Conservation (phyloP, 37 sponge, comb jelly and placozoan species). For the Oopsacas minuta region DNA sequence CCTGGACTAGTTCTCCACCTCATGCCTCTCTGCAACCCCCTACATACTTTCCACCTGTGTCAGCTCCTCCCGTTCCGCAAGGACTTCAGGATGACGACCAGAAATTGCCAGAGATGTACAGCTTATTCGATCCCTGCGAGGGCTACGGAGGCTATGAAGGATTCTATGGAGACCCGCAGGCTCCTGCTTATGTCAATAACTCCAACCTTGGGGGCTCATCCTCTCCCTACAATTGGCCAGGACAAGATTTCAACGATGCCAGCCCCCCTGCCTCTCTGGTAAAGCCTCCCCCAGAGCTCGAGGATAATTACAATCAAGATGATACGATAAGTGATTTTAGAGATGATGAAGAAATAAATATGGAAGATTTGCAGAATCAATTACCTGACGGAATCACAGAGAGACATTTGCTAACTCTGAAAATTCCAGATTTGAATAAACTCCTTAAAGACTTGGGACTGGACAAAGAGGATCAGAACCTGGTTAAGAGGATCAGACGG, state of each 20-base stretch:
- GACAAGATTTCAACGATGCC: neutral
- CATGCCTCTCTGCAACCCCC: neutral
- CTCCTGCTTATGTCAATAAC: neutral
- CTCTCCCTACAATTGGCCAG: neutral
- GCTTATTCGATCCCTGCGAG: neutral
- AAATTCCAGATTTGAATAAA: neutral
- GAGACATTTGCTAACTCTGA: neutral
- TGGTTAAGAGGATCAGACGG: neutral
- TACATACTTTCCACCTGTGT: neutral
- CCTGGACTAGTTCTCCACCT: neutral
- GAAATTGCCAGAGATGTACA: neutral
- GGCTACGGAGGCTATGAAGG: neutral
- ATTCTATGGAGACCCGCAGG: neutral
- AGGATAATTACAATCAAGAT: neutral
- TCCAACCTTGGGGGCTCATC: neutral
- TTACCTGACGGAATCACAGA: neutral
- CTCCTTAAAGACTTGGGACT: neutral
- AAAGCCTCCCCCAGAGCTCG: neutral
- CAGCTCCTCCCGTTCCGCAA: too few species aligned
- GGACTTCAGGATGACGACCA: neutral
- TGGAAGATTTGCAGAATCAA: neutral
- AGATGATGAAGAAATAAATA: neutral
- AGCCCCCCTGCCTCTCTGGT: neutral
- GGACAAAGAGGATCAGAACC: neutral
- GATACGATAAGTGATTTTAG: neutral